Conservation (phyloP, 2,888 invertebrate genomes). For the Nysson spinosus region DNA sequence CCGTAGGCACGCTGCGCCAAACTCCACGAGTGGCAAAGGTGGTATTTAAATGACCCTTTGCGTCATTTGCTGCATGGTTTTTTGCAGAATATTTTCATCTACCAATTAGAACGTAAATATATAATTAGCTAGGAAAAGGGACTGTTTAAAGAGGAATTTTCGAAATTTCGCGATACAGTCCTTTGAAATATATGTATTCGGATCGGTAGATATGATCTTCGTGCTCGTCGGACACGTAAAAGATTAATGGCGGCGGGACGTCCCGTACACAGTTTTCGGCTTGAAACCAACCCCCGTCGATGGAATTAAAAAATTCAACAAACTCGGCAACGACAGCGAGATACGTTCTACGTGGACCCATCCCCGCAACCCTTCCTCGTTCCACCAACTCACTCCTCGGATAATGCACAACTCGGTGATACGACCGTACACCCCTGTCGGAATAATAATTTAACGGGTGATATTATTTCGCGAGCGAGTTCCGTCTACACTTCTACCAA, state of each 20-base stretch:
- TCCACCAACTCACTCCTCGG: constrained; percentile 1
- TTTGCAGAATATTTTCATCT: too few relatives aligned
- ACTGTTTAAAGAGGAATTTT: too few relatives aligned
- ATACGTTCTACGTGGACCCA: constrained; percentile 4
- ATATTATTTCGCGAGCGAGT: constrained; percentile 31
- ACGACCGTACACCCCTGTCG: constrained; percentile 6
- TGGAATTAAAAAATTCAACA: constrained; percentile 56
- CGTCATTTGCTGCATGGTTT: too few relatives aligned
- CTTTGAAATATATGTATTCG: constrained; percentile 16
- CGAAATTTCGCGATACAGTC: constrained; percentile 11
- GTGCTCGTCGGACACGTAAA: constrained; percentile 34
- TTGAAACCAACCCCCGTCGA: constrained; percentile 27
- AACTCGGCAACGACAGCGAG: constrained; percentile 35
- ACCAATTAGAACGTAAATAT: too few relatives aligned
- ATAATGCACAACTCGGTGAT: constrained; percentile 31
- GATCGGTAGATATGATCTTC: constrained; percentile 50
- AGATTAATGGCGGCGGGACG: constrained; percentile 48
- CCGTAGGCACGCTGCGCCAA: too few relatives aligned
- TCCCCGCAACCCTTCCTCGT: not conserved
- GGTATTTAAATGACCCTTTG: too few relatives aligned
- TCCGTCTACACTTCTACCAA: not conserved
- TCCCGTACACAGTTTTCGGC: constrained; percentile 26
- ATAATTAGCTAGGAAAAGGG: too few relatives aligned
- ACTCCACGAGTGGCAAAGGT: too few relatives aligned
- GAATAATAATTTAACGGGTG: constrained; percentile 46